Base-by-base conservation (phyloP, 1,140 invertebrate species). In the Neodiprion fabricii region DNA sequence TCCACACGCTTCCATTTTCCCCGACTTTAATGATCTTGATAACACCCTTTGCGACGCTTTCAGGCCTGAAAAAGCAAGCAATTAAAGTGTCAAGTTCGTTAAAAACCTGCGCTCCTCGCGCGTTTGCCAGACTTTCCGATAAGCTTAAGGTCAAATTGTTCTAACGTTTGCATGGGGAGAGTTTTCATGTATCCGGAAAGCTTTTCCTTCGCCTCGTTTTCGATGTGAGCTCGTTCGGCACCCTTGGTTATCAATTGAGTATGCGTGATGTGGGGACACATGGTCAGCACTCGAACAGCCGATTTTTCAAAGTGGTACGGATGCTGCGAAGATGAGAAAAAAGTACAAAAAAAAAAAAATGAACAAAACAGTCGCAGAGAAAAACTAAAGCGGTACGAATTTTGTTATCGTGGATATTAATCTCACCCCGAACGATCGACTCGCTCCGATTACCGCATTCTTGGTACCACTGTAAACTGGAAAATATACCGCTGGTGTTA, bases 381-480 rank as follows among this genome's bases (percentile, higher is more conserved):
- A n/a, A n/a, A 21, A 66, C 1, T 66, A 66, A 1, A 66, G 17
- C 14, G 14, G 4, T 21, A 7, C 12, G 17, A 14, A 12, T 21
- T 69, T 21, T 4, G 10, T 5, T 10, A 23, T 69, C 4, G 7
- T 61, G 11, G 4, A 14, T 5, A 14, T 12, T 14, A 61, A 61
- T 61, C 77, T 78, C 74, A 83, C 82, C 40, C 76, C 80, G 69
- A 77, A 80, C 61, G 83, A 83, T 68, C 83, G 74, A 17, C 83
- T 86, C 50, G 83, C 83, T 11, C 84, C 86, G 50, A 87, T 76
- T 10, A 91, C 88, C 11, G 90, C 92, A 77, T 91, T 90, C 79
- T 94, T 94, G 1, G 92, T 92, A 0, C 90, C 91, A 23, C 88
- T 84, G 80, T 94, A 93, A 5, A 91, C 84, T 0, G 92, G 92